Conservation (phyloP, 1,140 invertebrate genomes). For the Zeugodacus cucurbitae region DNA sequence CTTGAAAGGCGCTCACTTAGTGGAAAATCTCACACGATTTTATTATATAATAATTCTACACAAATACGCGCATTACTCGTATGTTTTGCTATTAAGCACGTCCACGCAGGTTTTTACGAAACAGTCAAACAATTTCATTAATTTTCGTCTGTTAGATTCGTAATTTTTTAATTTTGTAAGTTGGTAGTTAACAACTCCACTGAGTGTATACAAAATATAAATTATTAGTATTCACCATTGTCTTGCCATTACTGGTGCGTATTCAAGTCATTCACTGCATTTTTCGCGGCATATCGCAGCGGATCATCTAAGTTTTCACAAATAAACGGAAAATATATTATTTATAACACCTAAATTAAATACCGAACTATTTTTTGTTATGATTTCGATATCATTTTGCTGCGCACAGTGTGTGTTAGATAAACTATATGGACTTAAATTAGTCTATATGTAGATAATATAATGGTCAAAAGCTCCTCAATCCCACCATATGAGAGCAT, state of each 20-base stretch:
- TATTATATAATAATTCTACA: conserved; percentile 12
- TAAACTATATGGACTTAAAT: too few species aligned
- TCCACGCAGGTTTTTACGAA: not conserved
- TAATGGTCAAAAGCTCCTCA: too few species aligned
- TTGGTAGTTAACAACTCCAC: not conserved
- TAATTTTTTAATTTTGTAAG: not conserved
- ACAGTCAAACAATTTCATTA: not conserved
- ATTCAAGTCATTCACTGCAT: not conserved
- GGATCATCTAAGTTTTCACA: not conserved
- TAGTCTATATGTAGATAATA: too few species aligned
- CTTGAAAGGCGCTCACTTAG: not conserved
- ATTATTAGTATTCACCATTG: not conserved
- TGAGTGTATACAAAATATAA: not conserved
- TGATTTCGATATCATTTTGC: not conserved
- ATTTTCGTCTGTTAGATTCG: not conserved
- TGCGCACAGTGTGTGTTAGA: not conserved
- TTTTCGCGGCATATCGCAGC: not conserved
- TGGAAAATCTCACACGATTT: not conserved
- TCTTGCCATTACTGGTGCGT: not conserved
- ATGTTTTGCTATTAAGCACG: not conserved
- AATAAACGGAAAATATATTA: not conserved
- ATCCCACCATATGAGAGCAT: too few species aligned
- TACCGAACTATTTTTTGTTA: not conserved
- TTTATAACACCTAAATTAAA: not conserved
- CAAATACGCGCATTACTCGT: not conserved